Evolutionary conservation across 2,888 invertebrate genomes (phyloP), one percentile per base, ranked within the genome.

Genomic region (Panopea generosa): DNA sequence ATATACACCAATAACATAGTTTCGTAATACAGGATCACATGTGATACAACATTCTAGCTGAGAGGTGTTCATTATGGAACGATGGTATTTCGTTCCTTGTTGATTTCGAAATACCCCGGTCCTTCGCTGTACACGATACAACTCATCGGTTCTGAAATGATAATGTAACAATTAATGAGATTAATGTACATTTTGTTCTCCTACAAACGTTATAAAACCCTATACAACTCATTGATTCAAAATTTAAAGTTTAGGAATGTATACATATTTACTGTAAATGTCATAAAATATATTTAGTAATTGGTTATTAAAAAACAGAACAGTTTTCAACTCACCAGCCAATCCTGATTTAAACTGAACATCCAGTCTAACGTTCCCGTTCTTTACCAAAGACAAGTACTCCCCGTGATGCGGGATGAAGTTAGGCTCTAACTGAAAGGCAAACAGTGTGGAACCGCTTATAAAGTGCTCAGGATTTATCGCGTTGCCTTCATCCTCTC

Each of bases 401-500:
- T 61, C 47, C 20, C 61, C 61, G 20, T 61, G 61, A 26, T 61
- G 61, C 3, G 45, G 2, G n/a, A n/a, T n/a, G 61, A 26, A 61
- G 18, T 61, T 43, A 1, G 61, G 61, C 18, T 61, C 61, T 11
- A 61, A 49, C 49, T 61, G 61, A 45, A 61, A 61, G 27, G 20
- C 61, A 45, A 61, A 61, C 27, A 61, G 61, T 9, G 47, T 47
- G 27, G 47, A 27, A 9, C 61, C 61, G 18, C 18, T 27, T 26
- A 49, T 29, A 27, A 61, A 61, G 24, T 61, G 47, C n/a, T 22
- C 6, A 11, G 6, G 2, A 38, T 61, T 22, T 6, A 70, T 11
- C 1, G 24, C 56, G 43, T 65, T 60, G 18, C 68, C 69, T 16
- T 43, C 55, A 56, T 75, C 66, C 9, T 22, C 20, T 16, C 60